Base-by-base conservation (phyloP, 2,888 invertebrate species). In the Microdon myrmicae region DNA sequence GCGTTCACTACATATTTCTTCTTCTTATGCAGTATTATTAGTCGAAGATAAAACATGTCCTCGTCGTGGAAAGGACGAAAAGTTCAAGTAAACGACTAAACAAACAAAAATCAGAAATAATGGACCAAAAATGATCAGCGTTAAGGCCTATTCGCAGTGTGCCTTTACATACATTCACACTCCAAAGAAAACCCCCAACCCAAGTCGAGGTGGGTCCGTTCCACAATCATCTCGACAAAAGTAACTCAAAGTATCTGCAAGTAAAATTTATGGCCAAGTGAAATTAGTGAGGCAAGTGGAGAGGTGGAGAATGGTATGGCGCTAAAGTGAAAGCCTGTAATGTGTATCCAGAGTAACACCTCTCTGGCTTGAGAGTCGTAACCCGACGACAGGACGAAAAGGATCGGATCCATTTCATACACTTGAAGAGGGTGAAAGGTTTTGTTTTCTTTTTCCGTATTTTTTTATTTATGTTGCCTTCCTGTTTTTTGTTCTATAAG, bases 61-160 rank as follows among this genome's bases (percentile, higher is more conserved):
- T 29, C 22, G 29, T 23, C 8, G 26, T 13, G 13, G 20, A 32
- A 19, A 41, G 43, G 28, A 14, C 31, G 19, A 14, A 35, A 49
- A 54, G 49, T 39, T 23, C 22, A 49, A 47, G 32, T 32, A 45
- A 25, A 35, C 23, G 37, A 34, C 35, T 32, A 41, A 22, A 26
- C 23, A 44, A 41, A 23, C 32, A 32, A 34, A 54, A 60, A 45
- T 51, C 41, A 37, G 41, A 58, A 64, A 64, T 64, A 64, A 64
- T 64, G 64, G 64, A 53, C 58, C 58, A 47, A 47, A 64, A 64
- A 61, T 61, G 55, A 44, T 56, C 56, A 61, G 61, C 47, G 48
- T 20, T 19, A 54, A 49, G 29, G 32, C 56, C 49, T 47, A 56
- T 43, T 34, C 9, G 13, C n/a, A n/a, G n/a, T n/a, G n/a, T n/a